Conservation (phyloP, 1,140 invertebrate genomes). For the Chironomus striatipennis region DNA sequence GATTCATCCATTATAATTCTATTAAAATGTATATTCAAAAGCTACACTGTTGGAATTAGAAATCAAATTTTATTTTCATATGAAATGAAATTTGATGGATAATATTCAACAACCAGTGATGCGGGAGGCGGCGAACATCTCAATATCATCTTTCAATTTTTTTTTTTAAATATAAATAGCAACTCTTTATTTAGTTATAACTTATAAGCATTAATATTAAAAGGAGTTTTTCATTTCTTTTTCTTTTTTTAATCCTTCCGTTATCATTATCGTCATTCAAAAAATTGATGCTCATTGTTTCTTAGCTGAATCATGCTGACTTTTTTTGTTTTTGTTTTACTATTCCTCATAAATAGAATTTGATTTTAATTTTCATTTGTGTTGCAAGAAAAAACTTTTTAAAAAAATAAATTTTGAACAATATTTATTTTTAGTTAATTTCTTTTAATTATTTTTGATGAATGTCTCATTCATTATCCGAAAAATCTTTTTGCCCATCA, state of each 20-base stretch:
- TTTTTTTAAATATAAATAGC: slow-evolving; percentile 17
- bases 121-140: not conserved
- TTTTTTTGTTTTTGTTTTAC: too few relatives aligned
- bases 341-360: not conserved
- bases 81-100: slow-evolving; percentile 14
- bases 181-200: slow-evolving; percentile 4
- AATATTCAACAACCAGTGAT: not conserved
- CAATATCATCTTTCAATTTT: not conserved
- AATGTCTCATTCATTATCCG: not conserved
- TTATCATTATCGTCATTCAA: not conserved
- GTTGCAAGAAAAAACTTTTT: not conserved
- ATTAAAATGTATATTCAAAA: too few relatives aligned
- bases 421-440: not conserved
- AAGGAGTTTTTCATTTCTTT: not conserved
- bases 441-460: not conserved
- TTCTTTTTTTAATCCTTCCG: not conserved
- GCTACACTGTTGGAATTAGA: not conserved
- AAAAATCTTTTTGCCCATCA: not conserved
- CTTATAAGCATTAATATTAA: slow-evolving; percentile 5
- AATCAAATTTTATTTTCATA: slow-evolving; percentile 17
- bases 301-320: too few relatives aligned
- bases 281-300: too few relatives aligned
- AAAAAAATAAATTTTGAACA: slow-evolving; percentile 20
- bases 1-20: too few relatives aligned
- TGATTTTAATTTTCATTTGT: not conserved